Base-by-base conservation (phyloP, 2,113 vertebrate genomes). In the Callopanchax toddi region DNA sequence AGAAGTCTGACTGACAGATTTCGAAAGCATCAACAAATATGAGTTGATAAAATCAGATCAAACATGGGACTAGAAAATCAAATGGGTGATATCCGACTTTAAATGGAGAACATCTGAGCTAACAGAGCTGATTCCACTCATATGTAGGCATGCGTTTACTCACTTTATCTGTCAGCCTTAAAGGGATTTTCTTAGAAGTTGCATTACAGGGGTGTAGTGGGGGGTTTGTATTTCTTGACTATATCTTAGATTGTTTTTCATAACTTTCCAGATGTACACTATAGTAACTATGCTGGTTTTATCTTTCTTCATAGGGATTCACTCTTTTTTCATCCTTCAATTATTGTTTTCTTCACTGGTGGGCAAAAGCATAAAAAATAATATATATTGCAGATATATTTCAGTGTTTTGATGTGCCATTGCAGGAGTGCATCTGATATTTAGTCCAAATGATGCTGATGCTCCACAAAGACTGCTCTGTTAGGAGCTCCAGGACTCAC, bases 1-100 rank as follows among this genome's bases (percentile, higher is more conserved):
- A 64, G 16, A 75, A 46, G 37, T 69, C 21, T 79, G 70, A 84
- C 70, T 83, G 85, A 81, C 79, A 80, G 67, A 46, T 71, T 71
- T 52, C 25, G 51, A 83, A 71, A 65, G 64, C 74, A 53, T 67
- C 55, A 62, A 69, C 60, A 75, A 76, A 86, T 64, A 49, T 55
- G 53, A 78, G 72, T 81, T 82, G 71, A 83, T 53, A 7, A 76
- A 81, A 71, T 59, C 48, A 53, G 60, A 74, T 73, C 23, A 81
- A 77, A 58, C 22, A 64, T 11, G 15, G 29, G 26, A 18, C 42
- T 60, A 60, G 23, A 65, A 66, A 83, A 77, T 79, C 60, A 82
- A 75, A 78, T 68, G 52, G n/a, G 53, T 40, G 49, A 43, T 43
- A 75, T 79, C 32, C 62, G 25, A 59, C 44, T 75, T 69, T 66